A percentile compares a stretch with the other conserved stretches of the same genome.
phyloP scores from a whole-genome alignment of 2,113 vertebrate species.

The Petromus typicus region DNA sequence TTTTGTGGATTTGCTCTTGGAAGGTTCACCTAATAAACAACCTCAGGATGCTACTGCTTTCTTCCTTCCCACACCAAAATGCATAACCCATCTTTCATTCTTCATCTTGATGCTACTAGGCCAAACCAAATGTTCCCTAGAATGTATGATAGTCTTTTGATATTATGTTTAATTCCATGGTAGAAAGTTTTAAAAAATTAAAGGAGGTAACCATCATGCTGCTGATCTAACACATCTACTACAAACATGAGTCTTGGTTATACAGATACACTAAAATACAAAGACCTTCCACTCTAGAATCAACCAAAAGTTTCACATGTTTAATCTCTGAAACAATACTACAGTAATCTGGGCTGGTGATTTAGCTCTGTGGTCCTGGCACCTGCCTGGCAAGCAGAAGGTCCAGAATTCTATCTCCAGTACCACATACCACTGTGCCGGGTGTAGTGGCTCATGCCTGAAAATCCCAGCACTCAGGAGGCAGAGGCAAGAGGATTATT shows the following conservation, averaged over 20 bases:
- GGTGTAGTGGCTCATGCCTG: no score
- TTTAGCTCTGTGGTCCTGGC: no score
- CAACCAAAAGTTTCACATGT: neutral
- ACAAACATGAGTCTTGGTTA: neutral
- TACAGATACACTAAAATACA: neutral
- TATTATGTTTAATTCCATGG: neutral
- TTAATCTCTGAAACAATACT: neutral
- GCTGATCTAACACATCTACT: neutral
- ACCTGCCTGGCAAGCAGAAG: no score
- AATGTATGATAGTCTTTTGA: neutral
- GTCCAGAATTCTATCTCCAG: no score
- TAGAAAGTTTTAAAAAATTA: neutral
- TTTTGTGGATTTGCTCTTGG: neutral
- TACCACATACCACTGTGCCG: no score
- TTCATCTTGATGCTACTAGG: neutral
- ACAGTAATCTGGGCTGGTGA: neutral
- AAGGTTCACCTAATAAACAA: slow-evolving; percentile 2
- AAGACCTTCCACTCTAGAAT: slow-evolving; percentile 25
- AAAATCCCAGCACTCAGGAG: no score
- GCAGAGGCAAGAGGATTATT: no score
- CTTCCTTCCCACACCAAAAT: neutral
- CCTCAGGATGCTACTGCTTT: neutral
- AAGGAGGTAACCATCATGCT: slow-evolving; percentile 16
- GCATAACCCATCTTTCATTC: neutral
- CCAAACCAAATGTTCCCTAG: neutral